A percentile compares a stretch with the other conserved stretches of the same genome.
Evolutionary conservation across 2,888 invertebrate species (phyloP).

Genomic region (Drosophila ezoana): DNA sequence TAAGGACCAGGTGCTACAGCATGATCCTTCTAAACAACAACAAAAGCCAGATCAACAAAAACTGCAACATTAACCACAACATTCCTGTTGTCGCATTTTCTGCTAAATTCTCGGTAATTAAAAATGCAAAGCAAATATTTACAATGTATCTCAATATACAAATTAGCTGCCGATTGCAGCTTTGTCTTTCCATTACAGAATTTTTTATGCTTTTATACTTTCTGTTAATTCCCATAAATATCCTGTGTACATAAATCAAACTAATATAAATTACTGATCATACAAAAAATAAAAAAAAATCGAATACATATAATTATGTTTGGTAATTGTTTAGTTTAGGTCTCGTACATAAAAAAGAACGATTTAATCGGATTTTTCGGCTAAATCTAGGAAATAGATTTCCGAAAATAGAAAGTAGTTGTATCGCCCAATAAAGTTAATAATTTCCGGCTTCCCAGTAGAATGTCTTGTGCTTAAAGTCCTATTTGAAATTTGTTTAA

Average conservation of each 20-base stretch:
- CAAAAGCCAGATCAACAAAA: slow-evolving; percentile 19
- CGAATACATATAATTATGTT: not conserved
- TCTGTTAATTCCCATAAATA: slow-evolving; percentile 6
- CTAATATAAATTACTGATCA: slow-evolving; percentile 20
- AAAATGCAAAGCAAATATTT: slow-evolving; percentile 22
- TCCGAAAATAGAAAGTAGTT: no score
- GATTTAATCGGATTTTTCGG: no score
- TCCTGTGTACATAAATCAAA: slow-evolving; percentile 36
- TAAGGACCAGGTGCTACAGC: not conserved
- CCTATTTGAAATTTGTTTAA: no score
- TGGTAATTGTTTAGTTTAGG: not conserved
- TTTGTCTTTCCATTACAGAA: slow-evolving; percentile 12
- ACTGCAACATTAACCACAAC: slow-evolving; percentile 38
- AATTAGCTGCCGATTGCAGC: slow-evolving; percentile 18
- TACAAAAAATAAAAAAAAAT: not conserved
- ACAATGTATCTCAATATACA: slow-evolving; percentile 19
- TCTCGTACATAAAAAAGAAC: no score
- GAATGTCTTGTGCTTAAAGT: no score
- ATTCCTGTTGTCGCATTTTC: slow-evolving; percentile 51
- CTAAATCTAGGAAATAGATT: no score
- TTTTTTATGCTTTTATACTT: slow-evolving; percentile 14
- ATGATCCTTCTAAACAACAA: slow-evolving; percentile 2
- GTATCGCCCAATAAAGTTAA: no score
- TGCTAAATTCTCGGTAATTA: slow-evolving; percentile 31
- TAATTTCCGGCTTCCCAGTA: no score